Evolutionary conservation across 2,113 vertebrate genomes (phyloP).

Genomic region (Tetrao urogallus): DNA sequence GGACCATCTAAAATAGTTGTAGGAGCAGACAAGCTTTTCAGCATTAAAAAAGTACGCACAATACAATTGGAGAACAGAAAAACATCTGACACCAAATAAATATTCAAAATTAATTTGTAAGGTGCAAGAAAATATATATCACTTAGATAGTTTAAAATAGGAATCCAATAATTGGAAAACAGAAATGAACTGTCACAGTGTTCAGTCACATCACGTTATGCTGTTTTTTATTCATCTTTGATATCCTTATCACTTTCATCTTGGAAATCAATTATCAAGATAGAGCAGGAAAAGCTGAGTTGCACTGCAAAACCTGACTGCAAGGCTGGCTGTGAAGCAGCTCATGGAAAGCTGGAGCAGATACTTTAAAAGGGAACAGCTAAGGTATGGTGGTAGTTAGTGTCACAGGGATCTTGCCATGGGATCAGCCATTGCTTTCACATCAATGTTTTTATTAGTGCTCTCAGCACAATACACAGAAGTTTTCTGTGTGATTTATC

Average conservation of each 20-base stretch:
- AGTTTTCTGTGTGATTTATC: neutral
- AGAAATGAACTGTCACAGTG: neutral
- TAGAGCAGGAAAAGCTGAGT: neutral
- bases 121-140: neutral
- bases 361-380: neutral
- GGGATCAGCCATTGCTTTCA: neutral
- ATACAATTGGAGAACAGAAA: neutral
- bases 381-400: neutral
- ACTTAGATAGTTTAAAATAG: neutral
- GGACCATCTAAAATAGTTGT: neutral
- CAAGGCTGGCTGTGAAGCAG: neutral
- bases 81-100: neutral
- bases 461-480: neutral
- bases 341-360: neutral
- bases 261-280: neutral
- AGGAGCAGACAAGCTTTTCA: neutral
- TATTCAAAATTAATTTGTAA: neutral
- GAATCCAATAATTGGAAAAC: neutral
- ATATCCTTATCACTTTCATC: neutral
- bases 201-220: neutral
- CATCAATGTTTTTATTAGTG: neutral
- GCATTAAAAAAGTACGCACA: neutral
- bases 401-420: neutral
- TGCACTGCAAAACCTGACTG: neutral
- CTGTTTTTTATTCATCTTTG: neutral